Conservation (phyloP, 2,113 vertebrate genomes). For the Pygoscelis adeliae region DNA sequence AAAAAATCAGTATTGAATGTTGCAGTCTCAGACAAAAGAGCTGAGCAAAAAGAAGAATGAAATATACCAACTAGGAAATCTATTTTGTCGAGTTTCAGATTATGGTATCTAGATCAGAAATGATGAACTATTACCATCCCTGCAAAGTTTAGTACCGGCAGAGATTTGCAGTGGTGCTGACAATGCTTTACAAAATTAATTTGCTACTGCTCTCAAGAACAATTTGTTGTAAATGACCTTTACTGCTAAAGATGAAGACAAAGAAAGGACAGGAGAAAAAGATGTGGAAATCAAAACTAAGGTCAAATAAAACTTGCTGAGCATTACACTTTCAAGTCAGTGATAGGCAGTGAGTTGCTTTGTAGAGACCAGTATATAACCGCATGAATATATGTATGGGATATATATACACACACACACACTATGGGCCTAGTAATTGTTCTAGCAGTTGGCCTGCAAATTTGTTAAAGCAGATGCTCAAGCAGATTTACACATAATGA, state of each 20-base stretch:
- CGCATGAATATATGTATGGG: neutral
- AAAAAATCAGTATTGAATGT: neutral
- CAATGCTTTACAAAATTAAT: slow-evolving; percentile 24
- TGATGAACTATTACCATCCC: neutral
- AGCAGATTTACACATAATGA: neutral
- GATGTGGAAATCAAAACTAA: neutral
- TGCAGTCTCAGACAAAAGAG: neutral
- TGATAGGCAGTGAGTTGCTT: neutral
- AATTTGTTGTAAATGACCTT: neutral
- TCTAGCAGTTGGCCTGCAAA: neutral
- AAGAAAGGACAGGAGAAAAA: slow-evolving; percentile 4
- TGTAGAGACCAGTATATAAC: neutral
- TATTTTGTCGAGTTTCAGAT: neutral
- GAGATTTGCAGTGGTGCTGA: neutral
- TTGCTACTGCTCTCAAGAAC: neutral
- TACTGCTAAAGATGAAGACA: neutral
- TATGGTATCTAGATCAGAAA: neutral
- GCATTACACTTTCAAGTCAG: neutral
- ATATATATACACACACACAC: neutral
- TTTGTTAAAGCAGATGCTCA: neutral
- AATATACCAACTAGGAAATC: neutral
- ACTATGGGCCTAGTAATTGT: neutral
- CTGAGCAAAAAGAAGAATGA: neutral
- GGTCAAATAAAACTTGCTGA: slow-evolving; percentile 36
- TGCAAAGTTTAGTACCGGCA: neutral